phyloP scores from a whole-genome alignment of 2,888 invertebrate species.

The Dolichopus griseipennis region DNA sequence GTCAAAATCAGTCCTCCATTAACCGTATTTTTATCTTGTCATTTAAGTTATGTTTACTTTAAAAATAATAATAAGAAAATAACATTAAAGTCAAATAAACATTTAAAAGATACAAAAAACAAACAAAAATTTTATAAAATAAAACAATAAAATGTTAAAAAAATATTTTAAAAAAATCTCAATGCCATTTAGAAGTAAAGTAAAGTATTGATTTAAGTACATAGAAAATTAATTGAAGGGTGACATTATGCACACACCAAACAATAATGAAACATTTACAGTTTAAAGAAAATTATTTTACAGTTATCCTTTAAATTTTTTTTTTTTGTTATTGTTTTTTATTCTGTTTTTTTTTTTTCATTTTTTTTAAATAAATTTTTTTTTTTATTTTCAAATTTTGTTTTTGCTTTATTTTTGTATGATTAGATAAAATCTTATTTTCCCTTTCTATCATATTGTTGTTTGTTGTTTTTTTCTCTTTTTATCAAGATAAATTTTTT shows the following conservation, averaged over 20 bases:
- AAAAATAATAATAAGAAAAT: neutral
- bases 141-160: too few relatives aligned
- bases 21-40: too few relatives aligned
- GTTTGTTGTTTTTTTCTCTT: too few relatives aligned
- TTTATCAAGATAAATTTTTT: too few relatives aligned
- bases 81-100: neutral
- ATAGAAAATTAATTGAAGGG: neutral
- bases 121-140: neutral
- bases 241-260: neutral
- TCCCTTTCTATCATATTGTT: neutral
- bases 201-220: too few relatives aligned
- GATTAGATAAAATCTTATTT: slow-evolving; percentile 3
- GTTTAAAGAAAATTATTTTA: neutral
- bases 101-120: neutral
- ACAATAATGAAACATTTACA: neutral
- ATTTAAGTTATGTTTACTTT: neutral
- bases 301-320: neutral
- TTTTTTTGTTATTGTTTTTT: neutral
- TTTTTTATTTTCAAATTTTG: neutral
- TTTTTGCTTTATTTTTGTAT: neutral
- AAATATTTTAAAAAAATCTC: too few relatives aligned
- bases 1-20: too few relatives aligned
- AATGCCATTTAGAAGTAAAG: neutral
- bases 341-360: neutral
- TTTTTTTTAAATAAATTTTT: too few relatives aligned